A percentile compares a stretch with the other conserved stretches of the same genome.
phyloP scores from a whole-genome alignment of 2,797 vertebrate species.

The Crocodylus rhombifer region DNA sequence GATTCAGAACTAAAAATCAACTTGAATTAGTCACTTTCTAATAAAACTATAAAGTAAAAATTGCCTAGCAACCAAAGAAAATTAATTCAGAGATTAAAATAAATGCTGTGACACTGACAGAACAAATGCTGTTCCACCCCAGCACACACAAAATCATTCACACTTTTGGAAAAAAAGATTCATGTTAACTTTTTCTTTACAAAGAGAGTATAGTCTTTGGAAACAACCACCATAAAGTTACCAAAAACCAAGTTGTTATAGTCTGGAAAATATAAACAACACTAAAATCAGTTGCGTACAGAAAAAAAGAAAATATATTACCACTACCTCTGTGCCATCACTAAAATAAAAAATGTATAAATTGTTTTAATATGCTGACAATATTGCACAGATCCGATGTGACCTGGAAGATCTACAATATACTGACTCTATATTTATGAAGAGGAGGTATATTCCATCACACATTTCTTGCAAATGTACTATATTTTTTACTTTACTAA shows the following conservation, averaged over 20 bases:
- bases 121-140: slow-evolving; percentile 41
- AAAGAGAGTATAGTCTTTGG: background rate
- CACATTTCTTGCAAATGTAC: background rate
- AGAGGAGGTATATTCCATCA: background rate
- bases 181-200: background rate
- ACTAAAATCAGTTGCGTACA: background rate
- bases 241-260: background rate
- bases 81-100: slow-evolving; percentile 73
- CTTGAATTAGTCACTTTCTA: slow-evolving; percentile 64
- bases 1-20: slow-evolving; percentile 45
- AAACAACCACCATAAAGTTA: background rate
- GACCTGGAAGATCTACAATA: background rate
- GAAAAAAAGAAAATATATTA: background rate
- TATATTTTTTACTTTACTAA: background rate
- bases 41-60: slow-evolving; percentile 66
- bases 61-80: slow-evolving; percentile 72
- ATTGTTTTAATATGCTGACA: background rate
- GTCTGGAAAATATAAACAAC: background rate
- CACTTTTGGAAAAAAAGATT: background rate
- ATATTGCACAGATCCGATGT: background rate
- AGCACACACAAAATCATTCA: background rate
- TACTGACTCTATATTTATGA: background rate
- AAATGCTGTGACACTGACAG: slow-evolving; percentile 50
- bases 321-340: background rate
- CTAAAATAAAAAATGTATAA: background rate